A percentile compares a stretch with the other conserved stretches of the same genome.
phyloP scores from a whole-genome alignment of 2,113 vertebrate species.

The Syngnathoides biaculeatus region DNA sequence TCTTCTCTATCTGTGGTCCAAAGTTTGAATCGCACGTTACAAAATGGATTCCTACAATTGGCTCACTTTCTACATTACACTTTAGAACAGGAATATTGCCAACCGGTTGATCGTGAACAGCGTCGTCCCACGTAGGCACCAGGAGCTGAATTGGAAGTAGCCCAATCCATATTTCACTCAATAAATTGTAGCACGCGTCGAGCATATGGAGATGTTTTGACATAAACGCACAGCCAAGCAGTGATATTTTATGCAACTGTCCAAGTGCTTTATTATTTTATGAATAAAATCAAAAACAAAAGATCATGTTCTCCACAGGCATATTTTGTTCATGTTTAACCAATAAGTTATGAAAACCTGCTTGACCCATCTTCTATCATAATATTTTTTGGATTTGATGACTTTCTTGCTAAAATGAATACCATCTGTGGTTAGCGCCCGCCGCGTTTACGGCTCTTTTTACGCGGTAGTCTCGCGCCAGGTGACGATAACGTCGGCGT shows the following conservation, averaged over 20 bases:
- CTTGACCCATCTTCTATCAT: background rate
- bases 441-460: slow-evolving; percentile 20
- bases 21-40: no score
- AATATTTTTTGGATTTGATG: background rate
- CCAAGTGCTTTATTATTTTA: background rate
- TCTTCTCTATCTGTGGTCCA: no score
- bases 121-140: no score
- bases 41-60: no score
- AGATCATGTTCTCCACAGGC: background rate
- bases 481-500: background rate
- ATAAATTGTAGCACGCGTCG: no score
- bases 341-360: slow-evolving; percentile 25
- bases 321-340: background rate
- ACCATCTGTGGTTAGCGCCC: slow-evolving; percentile 28
- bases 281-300: background rate
- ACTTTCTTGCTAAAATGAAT: slow-evolving; percentile 24
- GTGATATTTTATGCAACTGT: background rate
- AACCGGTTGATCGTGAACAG: no score
- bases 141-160: no score
- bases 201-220: no score
- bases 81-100: no score
- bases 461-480: slow-evolving; percentile 10
- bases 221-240: background rate
- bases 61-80: no score
- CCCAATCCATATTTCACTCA: no score